Evolutionary conservation across 2,888 invertebrate species (phyloP).

Genomic region (Geotrupes spiniger): DNA sequence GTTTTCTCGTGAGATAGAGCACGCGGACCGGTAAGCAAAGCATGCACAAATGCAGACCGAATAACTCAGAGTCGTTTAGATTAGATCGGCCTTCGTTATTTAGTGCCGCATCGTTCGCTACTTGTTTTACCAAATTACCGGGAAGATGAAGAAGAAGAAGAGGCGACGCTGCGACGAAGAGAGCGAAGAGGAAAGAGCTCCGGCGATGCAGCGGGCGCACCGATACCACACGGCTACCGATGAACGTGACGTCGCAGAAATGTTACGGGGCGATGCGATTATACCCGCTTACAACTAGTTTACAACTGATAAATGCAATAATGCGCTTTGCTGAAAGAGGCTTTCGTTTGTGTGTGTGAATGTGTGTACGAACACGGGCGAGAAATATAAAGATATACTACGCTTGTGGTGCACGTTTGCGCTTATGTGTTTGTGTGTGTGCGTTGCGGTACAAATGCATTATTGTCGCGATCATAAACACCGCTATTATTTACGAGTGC

Average conservation of each 20-base stretch:
- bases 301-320: conserved; percentile 34
- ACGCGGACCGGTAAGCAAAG: conserved; percentile 22
- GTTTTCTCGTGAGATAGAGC: conserved; percentile 23
- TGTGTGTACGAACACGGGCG: conserved; percentile 1
- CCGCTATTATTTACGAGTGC: too few species aligned
- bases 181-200: not conserved
- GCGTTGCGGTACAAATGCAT: too few species aligned
- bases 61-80: conserved; percentile 47
- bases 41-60: conserved; percentile 40
- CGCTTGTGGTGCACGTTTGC: too few species aligned
- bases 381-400: conserved; percentile 16
- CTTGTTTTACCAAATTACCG: conserved; percentile 49
- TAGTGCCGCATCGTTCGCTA: conserved; percentile 44
- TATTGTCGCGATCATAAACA: too few species aligned
- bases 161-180: not conserved
- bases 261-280: conserved; percentile 35
- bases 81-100: conserved; percentile 43
- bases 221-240: conserved; percentile 13
- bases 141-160: conserved; percentile 27
- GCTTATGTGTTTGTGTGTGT: too few species aligned
- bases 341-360: conserved; percentile 16
- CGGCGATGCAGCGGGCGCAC: conserved; percentile 1
- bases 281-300: conserved; percentile 37
- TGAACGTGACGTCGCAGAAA: conserved; percentile 44
- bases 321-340: conserved; percentile 23